Evolutionary conservation across 2,888 invertebrate genomes (phyloP).

Genomic region (Priocnemis perturbator): DNA sequence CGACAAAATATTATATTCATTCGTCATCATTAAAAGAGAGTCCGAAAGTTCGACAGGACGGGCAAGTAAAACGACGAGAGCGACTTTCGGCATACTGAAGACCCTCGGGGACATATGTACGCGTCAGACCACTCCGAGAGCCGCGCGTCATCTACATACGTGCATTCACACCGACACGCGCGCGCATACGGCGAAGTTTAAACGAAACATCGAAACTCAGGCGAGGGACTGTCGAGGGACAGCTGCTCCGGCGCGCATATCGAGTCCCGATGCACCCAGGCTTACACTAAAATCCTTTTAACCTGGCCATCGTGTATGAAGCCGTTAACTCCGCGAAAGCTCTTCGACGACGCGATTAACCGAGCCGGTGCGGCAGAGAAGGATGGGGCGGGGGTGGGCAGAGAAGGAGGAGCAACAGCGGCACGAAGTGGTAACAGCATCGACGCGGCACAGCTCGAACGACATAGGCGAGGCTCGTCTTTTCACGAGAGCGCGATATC

Average conservation of each 20-base stretch:
- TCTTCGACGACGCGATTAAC: constrained; percentile 49
- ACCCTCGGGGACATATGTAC: too few species aligned
- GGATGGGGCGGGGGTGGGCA: constrained; percentile 4
- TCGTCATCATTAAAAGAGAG: too few species aligned
- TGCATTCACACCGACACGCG: too few species aligned
- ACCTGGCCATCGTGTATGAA: constrained; percentile 31
- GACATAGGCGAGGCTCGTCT: constrained; percentile 42
- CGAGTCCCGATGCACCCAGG: constrained; percentile 32
- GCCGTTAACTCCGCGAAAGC: constrained; percentile 36
- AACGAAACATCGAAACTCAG: not conserved
- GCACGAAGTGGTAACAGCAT: constrained; percentile 6
- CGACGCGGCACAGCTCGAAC: constrained; percentile 9
- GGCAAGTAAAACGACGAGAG: too few species aligned
- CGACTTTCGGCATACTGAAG: too few species aligned
- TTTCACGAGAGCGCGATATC: constrained; percentile 53
- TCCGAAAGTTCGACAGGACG: too few species aligned
- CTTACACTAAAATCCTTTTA: constrained; percentile 58
- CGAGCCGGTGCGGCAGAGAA: constrained; percentile 23
- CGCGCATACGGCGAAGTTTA: not conserved
- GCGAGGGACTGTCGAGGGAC: not conserved
- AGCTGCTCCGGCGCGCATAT: constrained; percentile 1
- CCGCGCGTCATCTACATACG: too few species aligned
- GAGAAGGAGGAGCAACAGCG: constrained; percentile 4
- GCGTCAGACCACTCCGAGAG: too few species aligned
- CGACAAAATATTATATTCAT: too few species aligned